Evolutionary conservation across 2,113 vertebrate genomes (phyloP), one percentile per base, ranked within the genome.

Genomic region (Callionymus lyra): DNA sequence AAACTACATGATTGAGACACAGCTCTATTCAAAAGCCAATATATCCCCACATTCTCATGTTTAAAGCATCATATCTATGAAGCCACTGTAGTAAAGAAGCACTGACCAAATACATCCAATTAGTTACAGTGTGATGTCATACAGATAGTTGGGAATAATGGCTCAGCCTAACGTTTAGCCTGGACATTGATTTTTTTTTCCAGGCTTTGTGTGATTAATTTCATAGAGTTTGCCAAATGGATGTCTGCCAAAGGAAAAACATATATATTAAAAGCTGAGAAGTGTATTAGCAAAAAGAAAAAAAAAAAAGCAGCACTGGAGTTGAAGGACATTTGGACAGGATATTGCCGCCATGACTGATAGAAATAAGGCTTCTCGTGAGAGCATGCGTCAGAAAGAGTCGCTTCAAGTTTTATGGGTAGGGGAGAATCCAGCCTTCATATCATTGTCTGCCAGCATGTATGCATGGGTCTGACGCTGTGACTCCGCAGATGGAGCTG

Each of bases 111-210:
- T 27, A 27, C 21, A 27, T 27, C 8, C 8, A 27, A 27, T 27
- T 27, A 8, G 21, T 8, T 5, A 8, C 4, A 27, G 21, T 27
- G 21, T 5, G 21, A 27, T 27, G 21, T 27, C 4, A 27, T 27
- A 27, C 8, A 27, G 12, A 44, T 56, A 55, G 60, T 50, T 52
- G 63, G 57, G 31, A 38, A 44, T 49, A 46, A 55, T 51, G 41
- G 59, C 34, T 42, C 63, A 72, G 65, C 38, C 56, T 31, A 61
- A 46, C 54, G 58, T 51, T 44, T 55, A 47, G 51, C 52, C 52
- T 46, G 46, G 40, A 36, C 64, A 68, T 72, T 68, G 67, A 64
- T 70, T 76, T 78, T 63, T 64, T 49, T 53, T 41, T 47, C 53
- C 38, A 57, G 70, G 32, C 59, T 70, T 66, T 68, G n/a, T 14